A percentile compares a stretch with the other conserved stretches of the same genome.
phyloP scores from a whole-genome alignment of 2,888 invertebrate genomes.

The Cephus pulcher region DNA sequence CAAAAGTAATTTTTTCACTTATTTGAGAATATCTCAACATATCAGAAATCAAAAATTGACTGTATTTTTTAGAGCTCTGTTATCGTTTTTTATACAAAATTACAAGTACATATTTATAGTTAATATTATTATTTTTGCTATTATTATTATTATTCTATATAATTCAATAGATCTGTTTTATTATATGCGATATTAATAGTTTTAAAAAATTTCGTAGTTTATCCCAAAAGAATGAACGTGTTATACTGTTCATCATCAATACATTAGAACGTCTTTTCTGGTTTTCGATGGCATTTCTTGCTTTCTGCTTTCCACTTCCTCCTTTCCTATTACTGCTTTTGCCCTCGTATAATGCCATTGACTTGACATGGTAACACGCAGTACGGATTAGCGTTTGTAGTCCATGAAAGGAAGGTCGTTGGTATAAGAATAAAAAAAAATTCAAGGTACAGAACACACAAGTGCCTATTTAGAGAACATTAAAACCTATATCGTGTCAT shows the following conservation, averaged over 20 bases:
- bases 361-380: neutral
- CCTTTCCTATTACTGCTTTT: neutral
- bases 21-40: too few species aligned
- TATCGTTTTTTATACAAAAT: too few species aligned
- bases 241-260: neutral
- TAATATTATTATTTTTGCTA: too few species aligned
- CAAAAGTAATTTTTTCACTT: too few species aligned
- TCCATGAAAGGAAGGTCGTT: constrained; percentile 3
- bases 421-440: neutral
- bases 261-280: neutral
- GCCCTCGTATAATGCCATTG: neutral
- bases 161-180: too few species aligned
- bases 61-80: too few species aligned
- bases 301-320: neutral
- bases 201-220: too few species aligned
- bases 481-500: neutral
- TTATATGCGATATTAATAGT: too few species aligned
- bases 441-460: neutral
- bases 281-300: neutral
- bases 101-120: too few species aligned
- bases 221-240: too few species aligned
- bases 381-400: neutral
- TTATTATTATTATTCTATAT: too few species aligned
- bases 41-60: too few species aligned
- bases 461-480: neutral